A percentile compares a stretch with the other conserved stretches of the same genome.
Evolutionary conservation across 2,888 invertebrate species (phyloP).

Genomic region (Gymnocheta viridis): DNA sequence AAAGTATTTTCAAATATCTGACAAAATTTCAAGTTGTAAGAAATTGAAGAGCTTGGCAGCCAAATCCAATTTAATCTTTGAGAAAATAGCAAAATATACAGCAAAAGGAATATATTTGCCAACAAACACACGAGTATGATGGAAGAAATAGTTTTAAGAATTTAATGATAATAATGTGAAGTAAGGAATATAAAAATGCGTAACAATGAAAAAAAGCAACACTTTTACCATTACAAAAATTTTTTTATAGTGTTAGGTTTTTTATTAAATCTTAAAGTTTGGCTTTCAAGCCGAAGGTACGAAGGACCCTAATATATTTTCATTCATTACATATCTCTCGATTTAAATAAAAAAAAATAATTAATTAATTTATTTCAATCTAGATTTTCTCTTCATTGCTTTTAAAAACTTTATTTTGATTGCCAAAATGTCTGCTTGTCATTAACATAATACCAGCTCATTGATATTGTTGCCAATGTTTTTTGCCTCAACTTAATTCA

Average conservation of each 20-base stretch:
- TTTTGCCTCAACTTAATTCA: conserved; percentile 42
- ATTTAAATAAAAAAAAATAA: not conserved
- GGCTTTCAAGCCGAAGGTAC: too few species aligned
- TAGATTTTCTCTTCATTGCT: conserved; percentile 15
- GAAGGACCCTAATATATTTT: too few species aligned
- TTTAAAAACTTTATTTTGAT: conserved; percentile 37
- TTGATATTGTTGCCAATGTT: conserved; percentile 30
- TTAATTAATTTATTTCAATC: not conserved
- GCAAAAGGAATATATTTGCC: not conserved
- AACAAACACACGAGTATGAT: too few species aligned
- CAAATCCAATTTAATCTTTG: not conserved
- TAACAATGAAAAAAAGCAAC: too few species aligned
- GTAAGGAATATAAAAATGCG: too few species aligned
- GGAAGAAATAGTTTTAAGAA: too few species aligned
- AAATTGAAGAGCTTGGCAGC: not conserved
- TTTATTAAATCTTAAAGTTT: too few species aligned
- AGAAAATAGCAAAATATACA: not conserved
- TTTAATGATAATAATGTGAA: too few species aligned
- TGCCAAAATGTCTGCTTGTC: conserved; percentile 50
- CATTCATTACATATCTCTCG: conserved; percentile 20
- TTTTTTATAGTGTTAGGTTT: too few species aligned
- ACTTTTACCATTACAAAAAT: too few species aligned
- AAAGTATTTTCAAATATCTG: not conserved
- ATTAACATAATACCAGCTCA: conserved; percentile 47
- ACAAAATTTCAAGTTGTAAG: not conserved